phyloP scores from a whole-genome alignment of 2,888 invertebrate species.

The Nymphalis urticae region DNA sequence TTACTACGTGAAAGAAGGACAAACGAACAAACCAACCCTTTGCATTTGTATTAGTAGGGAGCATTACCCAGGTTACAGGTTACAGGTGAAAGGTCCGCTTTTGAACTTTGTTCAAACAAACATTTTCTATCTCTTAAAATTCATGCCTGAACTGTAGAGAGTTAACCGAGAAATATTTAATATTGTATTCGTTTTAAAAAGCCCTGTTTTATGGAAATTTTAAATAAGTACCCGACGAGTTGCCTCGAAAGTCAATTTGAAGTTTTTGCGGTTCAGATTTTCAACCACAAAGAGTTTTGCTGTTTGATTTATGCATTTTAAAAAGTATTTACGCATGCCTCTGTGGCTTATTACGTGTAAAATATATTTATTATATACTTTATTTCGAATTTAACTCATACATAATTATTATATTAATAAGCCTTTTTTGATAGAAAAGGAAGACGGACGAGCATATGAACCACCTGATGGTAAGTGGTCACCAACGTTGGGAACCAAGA shows the following conservation, averaged over 20 bases:
- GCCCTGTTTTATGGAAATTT: constrained; percentile 50
- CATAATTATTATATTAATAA: background rate
- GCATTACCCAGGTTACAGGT: too few relatives aligned
- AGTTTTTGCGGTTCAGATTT: constrained; percentile 25
- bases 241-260: constrained; percentile 37
- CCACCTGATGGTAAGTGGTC: too few relatives aligned
- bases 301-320: constrained; percentile 33
- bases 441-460: too few relatives aligned
- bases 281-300: constrained; percentile 25
- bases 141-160: constrained; percentile 37
- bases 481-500: too few relatives aligned
- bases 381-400: background rate
- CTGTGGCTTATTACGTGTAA: constrained; percentile 5
- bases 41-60: too few relatives aligned
- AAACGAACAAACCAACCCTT: too few relatives aligned
- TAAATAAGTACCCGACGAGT: constrained; percentile 46
- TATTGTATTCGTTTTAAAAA: constrained; percentile 53
- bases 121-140: constrained; percentile 49
- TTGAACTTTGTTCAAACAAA: constrained; percentile 41
- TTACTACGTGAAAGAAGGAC: too few relatives aligned
- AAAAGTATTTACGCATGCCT: constrained; percentile 25
- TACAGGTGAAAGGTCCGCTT: constrained; percentile 30
- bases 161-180: constrained; percentile 50
- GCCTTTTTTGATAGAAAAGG: too few relatives aligned
- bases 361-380: constrained; percentile 10